phyloP scores from a whole-genome alignment of 2,888 invertebrate species.

The Mimumesa dahlbomi region DNA sequence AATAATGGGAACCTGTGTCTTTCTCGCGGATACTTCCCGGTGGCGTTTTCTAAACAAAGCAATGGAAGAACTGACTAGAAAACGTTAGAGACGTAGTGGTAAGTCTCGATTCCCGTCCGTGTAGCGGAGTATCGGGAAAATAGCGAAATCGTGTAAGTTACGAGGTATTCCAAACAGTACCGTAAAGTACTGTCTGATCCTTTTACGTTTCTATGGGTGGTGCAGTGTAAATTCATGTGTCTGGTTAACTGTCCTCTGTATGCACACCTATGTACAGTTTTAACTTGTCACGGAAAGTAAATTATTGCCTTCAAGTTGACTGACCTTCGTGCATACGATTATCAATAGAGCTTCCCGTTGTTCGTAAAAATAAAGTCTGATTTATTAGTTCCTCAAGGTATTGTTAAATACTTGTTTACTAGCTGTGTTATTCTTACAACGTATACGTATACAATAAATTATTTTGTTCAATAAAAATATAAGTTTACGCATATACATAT shows the following conservation, averaged over 20 bases:
- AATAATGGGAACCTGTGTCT: too few relatives aligned
- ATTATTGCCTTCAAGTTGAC: slow-evolving; percentile 42
- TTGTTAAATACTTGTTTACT: neutral
- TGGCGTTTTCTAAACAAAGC: slow-evolving; percentile 6
- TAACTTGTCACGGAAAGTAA: slow-evolving; percentile 27
- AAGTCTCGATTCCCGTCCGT: slow-evolving; percentile 4
- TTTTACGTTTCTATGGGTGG: slow-evolving; percentile 7
- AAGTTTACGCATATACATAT: too few relatives aligned
- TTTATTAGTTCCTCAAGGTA: slow-evolving; percentile 16
- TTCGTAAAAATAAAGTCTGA: slow-evolving; percentile 18
- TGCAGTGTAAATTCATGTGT: slow-evolving; percentile 40
- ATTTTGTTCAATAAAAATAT: too few relatives aligned
- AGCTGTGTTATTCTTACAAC: too few relatives aligned
- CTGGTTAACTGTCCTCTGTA: slow-evolving; percentile 37
- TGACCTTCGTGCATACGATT: slow-evolving; percentile 46
- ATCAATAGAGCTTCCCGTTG: slow-evolving; percentile 17
- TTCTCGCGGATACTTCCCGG: too few relatives aligned
- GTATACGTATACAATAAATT: too few relatives aligned
- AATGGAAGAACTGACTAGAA: neutral
- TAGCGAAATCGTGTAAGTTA: slow-evolving; percentile 50
- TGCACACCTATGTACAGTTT: slow-evolving; percentile 26
- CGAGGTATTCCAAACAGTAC: slow-evolving; percentile 35
- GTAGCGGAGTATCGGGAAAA: slow-evolving; percentile 16
- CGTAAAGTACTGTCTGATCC: slow-evolving; percentile 31
- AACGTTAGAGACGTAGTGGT: neutral